A percentile compares a stretch with the other conserved stretches of the same genome.
Conservation (phyloP, 2,113 vertebrate species). For the Emydura subglobosa region DNA sequence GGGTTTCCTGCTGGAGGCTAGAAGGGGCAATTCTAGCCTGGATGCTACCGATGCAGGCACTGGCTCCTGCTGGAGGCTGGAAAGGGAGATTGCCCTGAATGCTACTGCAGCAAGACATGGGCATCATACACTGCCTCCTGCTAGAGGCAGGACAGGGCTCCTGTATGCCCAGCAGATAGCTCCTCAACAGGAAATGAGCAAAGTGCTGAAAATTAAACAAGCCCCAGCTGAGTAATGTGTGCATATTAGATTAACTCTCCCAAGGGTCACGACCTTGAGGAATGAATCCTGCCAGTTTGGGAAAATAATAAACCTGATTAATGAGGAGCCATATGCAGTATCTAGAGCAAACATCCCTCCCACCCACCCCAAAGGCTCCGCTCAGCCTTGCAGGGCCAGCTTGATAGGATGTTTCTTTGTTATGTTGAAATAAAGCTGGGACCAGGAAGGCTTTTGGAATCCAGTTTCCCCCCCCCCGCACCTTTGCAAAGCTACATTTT, state of each 20-base stretch:
- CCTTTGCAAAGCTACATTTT: background rate
- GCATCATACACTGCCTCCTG: background rate
- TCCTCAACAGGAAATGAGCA: background rate
- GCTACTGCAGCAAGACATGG: background rate
- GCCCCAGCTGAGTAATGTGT: background rate
- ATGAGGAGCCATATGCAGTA: background rate
- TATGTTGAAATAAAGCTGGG: constrained; percentile 2
- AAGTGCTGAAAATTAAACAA: background rate
- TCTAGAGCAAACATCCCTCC: constrained; percentile 5
- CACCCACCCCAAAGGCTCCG: background rate
- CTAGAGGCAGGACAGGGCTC: background rate
- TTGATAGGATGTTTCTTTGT: background rate
- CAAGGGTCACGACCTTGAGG: constrained; percentile 20
- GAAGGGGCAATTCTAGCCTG: too few species aligned
- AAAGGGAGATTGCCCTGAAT: background rate
- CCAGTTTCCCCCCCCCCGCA: background rate
- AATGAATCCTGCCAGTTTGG: background rate
- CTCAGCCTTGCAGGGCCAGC: background rate
- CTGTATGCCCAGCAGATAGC: background rate
- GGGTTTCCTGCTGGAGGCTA: background rate
- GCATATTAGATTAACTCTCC: constrained; percentile 13
- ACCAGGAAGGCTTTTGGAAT: background rate
- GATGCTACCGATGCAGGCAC: rapidly evolving
- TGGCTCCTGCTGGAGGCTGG: background rate
- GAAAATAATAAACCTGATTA: background rate